Conservation (phyloP, 2,797 vertebrate species). For the Sebastolobus altivelis region DNA sequence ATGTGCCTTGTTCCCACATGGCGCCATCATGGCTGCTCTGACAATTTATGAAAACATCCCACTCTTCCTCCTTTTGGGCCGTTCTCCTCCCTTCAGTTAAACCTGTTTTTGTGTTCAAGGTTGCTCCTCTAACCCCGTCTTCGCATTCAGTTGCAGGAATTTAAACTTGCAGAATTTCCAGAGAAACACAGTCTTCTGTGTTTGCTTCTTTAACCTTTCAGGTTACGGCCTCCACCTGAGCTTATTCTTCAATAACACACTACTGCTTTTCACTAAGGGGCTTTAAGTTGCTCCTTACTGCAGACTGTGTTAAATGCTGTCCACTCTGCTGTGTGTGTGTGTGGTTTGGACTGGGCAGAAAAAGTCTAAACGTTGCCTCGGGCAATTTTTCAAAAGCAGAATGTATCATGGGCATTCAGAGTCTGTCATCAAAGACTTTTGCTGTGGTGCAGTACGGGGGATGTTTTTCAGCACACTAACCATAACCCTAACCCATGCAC, state of each 20-base stretch:
- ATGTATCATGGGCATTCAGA: slow-evolving; percentile 42
- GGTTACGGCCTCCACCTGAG: slow-evolving; percentile 30
- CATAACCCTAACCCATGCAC: slow-evolving; percentile 57
- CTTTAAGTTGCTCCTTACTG: slow-evolving; percentile 27
- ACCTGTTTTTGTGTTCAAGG: slow-evolving; percentile 13
- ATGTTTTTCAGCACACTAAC: slow-evolving; percentile 66
- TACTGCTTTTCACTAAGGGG: slow-evolving; percentile 24
- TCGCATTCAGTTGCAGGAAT: background rate
- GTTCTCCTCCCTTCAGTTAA: background rate
- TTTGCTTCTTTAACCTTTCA: slow-evolving; percentile 20
- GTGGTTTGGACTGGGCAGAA: slow-evolving; percentile 47
- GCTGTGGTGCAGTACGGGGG: slow-evolving; percentile 52
- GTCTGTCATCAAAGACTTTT: slow-evolving; percentile 62
- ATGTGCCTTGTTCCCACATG: slow-evolving; percentile 5
- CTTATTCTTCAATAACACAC: slow-evolving; percentile 20
- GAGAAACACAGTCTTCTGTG: background rate
- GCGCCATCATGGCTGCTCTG: slow-evolving; percentile 14
- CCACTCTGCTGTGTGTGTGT: slow-evolving; percentile 33
- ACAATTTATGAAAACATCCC: slow-evolving; percentile 10
- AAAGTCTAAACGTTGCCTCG: slow-evolving; percentile 38
- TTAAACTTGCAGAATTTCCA: background rate
- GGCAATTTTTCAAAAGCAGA: slow-evolving; percentile 58
- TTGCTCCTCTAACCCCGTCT: background rate
- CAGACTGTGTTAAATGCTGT: slow-evolving; percentile 50
- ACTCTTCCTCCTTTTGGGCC: background rate